These are phyloP conservation scores for Lagorchestes hirsutus DNA, from an alignment of 2,797 vertebrate genomes.

Conservation along the genomic window DNA sequence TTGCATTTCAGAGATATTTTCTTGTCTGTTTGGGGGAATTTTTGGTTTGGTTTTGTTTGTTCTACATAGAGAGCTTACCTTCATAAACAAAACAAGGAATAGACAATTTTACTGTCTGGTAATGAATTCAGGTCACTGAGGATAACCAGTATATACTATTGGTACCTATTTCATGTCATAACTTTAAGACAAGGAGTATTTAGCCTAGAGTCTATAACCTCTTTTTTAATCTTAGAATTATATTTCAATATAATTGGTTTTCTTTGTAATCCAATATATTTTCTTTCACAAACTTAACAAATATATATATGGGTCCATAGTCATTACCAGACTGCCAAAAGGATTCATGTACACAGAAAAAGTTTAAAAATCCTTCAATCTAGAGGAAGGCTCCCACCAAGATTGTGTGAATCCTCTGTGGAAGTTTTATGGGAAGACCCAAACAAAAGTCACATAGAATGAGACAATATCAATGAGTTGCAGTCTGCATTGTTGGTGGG, in stretches of 20 bases:
- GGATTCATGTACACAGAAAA: neutral
- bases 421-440: neutral
- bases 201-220: neutral
- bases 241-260: neutral
- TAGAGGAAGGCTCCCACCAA: neutral
- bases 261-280: neutral
- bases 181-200: neutral
- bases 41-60: neutral
- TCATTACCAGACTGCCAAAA: neutral
- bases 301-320: neutral
- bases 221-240: neutral
- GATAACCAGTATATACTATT: neutral
- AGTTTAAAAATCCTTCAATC: neutral
- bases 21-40: neutral
- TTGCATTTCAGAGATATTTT: neutral
- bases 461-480: neutral
- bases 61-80: neutral
- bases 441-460: neutral
- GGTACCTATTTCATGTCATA: neutral
- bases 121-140: neutral
- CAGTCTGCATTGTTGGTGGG: neutral
- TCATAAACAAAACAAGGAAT: slow-evolving; percentile 13
- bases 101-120: neutral
- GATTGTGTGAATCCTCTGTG: neutral
- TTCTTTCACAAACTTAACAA: neutral